Conservation (phyloP, 2,888 invertebrate species). For the Nemapogon koenigi region DNA sequence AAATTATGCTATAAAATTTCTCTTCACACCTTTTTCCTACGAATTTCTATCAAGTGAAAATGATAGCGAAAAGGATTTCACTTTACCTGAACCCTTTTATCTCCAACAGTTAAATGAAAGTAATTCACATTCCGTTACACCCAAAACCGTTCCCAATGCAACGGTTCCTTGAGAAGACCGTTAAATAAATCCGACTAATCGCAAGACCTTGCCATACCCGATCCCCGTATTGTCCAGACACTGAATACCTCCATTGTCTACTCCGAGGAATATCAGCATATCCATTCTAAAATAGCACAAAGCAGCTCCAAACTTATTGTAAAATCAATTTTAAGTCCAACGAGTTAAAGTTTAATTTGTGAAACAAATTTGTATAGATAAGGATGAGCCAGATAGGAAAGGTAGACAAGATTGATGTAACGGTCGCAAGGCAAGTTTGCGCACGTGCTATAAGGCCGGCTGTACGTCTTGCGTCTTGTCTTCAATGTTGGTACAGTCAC, state of each 20-base stretch:
- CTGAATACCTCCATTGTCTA: constrained; percentile 52
- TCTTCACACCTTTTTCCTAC: no score
- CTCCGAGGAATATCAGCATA: constrained; percentile 20
- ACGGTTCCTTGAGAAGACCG: constrained; percentile 27
- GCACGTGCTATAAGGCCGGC: constrained; percentile 53
- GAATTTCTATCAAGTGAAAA: no score
- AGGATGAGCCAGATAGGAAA: constrained; percentile 40
- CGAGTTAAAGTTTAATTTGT: constrained; percentile 14
- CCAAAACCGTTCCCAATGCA: constrained; percentile 3
- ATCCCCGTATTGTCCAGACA: constrained; percentile 45
- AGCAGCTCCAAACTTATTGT: constrained; percentile 12
- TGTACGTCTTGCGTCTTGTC: constrained; percentile 26
- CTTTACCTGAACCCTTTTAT: constrained; percentile 8
- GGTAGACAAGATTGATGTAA: constrained; percentile 58
- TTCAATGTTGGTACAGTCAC: constrained; percentile 13
- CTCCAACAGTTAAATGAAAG: constrained; percentile 3
- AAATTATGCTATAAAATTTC: no score
- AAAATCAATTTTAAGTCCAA: constrained; percentile 10
- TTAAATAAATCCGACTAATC: constrained; percentile 54
- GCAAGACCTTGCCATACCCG: constrained; percentile 30
- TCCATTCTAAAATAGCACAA: constrained; percentile 16
- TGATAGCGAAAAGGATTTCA: no score
- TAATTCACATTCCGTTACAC: constrained; percentile 8
- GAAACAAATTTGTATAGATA: constrained; percentile 25
- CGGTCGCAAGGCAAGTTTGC: constrained; percentile 45